Evolutionary conservation across 2,888 invertebrate genomes (phyloP), one percentile per base, ranked within the genome.

Genomic region (Lissocephala sabroskyi): DNA sequence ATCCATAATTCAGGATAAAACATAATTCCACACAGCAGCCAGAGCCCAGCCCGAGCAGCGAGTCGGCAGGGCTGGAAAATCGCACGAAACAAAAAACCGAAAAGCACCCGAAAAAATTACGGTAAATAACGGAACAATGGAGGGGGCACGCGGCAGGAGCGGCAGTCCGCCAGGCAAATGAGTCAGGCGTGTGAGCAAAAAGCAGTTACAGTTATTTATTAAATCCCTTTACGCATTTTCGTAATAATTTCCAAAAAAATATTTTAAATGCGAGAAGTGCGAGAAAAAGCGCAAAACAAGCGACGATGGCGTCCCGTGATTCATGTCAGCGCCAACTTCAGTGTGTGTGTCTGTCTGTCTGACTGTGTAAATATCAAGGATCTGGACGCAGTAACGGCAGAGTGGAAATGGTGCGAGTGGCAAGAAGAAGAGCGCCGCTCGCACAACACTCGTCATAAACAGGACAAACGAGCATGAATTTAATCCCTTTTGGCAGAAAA

Each of bases 1-100:
- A 77, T 80, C 77, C 80, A 81, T 81, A 81, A 81, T 71, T 81
- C 81, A 80, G 80, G 76, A 81, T 81, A 81, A 79, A 80, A 71
- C 76, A 78, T 79, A 80, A 78, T 75, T 78, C 78, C 68, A 65
- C 67, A 66, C 59, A 64, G 45, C 47, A 55, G 56, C 45, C 16
- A 49, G 33, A 49, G 52, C 45, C 33, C 28, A 39, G 5, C 9
- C 19, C 28, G 32, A 45, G n/a, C n/a, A n/a, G n/a, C n/a, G n/a
- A n/a, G n/a, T n/a, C 33, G 36, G 18, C 26, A 36, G 59, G 53
- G 56, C 23, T 23, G 54, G 61, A 62, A 55, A 45, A 52, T 51
- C 66, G 55, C 55, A 54, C 51, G 45, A 52, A 52, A 42, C 50
- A 59, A 41, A 56, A 59, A 45, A 56, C 30, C 48, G 45, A 29